Evolutionary conservation across 1,140 invertebrate genomes (phyloP), one percentile per base, ranked within the genome.

Genomic region (Pseudobourletiella spinata): DNA sequence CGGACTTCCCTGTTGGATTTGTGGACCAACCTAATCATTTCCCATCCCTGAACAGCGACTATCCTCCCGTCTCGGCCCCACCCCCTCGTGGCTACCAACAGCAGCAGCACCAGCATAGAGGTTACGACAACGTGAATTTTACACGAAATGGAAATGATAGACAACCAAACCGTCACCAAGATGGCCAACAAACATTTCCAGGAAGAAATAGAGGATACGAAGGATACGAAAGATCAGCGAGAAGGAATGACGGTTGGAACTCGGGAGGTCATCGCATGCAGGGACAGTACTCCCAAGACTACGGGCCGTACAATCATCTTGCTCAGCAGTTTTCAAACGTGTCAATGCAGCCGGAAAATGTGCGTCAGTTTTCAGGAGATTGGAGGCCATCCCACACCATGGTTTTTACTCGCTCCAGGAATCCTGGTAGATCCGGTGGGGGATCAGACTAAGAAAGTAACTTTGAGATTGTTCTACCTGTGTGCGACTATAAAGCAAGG

Each of bases 351-450:
- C 39, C 46, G 1, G 25, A 48, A 3, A 28, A 60, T n/a, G 46
- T 30, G 25, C 22, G 30, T 14, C 28, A 2, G n/a, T n/a, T n/a
- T n/a, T n/a, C n/a, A 29, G 57, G 43, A 29, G 57, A 29, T 4
- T 59, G 35, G 24, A 46, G 46, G 18, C 57, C 57, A n/a, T 25
- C 57, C 6, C 57, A 59, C 18, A 61, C 52, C 11, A 59, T 64
- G 63, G 58, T 60, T n/a, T 60, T 64, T 30, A 64, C 50, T 0
- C 24, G 57, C 28, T 64, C 57, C 16, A 59, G 20, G 14, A 44
- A 52, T n/a, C 32, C 29, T 55, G 39, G 28, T 3, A 6, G 30
- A 30, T 22, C 24, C 20, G 24, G n/a, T n/a, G n/a, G n/a, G n/a
- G n/a, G n/a, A n/a, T n/a, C n/a, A n/a, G n/a, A n/a, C n/a, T n/a